A percentile compares a stretch with the other conserved stretches of the same genome.
phyloP scores from a whole-genome alignment of 2,113 vertebrate species.

The Dolichallabes microphthalmus region DNA sequence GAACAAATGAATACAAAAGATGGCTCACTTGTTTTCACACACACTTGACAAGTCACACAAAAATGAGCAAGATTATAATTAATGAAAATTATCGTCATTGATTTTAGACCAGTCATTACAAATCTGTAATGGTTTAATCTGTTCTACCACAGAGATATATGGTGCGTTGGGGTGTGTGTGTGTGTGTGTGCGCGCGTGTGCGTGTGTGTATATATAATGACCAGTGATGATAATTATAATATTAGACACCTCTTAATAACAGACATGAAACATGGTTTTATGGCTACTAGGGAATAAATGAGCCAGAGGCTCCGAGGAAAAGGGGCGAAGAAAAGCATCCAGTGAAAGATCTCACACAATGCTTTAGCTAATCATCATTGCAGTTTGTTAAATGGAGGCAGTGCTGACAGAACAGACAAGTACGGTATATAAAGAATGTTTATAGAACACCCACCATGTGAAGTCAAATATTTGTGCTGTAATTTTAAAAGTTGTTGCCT shows the following conservation, averaged over 20 bases:
- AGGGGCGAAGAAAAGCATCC: neutral
- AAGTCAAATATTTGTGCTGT: slow-evolving; percentile 36
- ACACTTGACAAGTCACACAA: neutral
- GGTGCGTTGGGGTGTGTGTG: neutral
- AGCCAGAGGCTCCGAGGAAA: neutral
- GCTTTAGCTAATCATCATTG: slow-evolving; percentile 4
- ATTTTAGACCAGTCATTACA: neutral
- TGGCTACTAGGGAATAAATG: neutral
- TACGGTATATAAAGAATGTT: slow-evolving; percentile 13
- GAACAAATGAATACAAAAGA: neutral
- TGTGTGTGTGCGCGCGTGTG: accelerated
- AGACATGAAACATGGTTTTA: neutral
- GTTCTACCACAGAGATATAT: neutral
- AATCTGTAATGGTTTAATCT: neutral
- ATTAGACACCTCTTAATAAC: neutral
- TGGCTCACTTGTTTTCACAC: neutral
- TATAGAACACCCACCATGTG: slow-evolving; percentile 27
- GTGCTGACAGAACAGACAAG: slow-evolving; percentile 17
- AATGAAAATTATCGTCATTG: neutral
- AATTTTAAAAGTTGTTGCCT: slow-evolving; percentile 6
- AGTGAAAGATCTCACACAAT: neutral
- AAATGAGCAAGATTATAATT: neutral
- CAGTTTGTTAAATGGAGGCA: slow-evolving; percentile 10
- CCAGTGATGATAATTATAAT: neutral
- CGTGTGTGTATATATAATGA: neutral